phyloP scores from a whole-genome alignment of 2,797 vertebrate genomes.

The Oreonectes daqikongensis region DNA sequence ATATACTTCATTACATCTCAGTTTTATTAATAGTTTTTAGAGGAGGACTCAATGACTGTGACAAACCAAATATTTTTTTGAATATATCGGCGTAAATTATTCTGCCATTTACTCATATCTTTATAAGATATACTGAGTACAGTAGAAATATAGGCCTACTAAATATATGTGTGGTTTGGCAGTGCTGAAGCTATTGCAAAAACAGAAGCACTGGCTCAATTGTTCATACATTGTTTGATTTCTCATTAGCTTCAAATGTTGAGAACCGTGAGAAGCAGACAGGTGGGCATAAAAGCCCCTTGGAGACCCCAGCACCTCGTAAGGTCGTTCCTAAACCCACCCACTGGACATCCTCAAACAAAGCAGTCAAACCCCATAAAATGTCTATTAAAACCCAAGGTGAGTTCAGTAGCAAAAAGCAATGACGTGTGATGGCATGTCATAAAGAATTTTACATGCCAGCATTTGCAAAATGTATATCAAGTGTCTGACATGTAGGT shows the following conservation, averaged over 20 bases:
- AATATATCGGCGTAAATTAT: background rate
- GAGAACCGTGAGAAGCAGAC: conserved; percentile 19
- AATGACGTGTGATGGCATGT: too few relatives aligned
- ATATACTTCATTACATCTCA: background rate
- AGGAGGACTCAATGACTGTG: background rate
- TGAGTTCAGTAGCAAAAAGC: conserved; percentile 3
- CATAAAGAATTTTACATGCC: too few relatives aligned
- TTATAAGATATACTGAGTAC: too few relatives aligned
- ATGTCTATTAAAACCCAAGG: conserved; percentile 24
- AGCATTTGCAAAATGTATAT: background rate
- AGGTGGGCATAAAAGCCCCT: conserved; percentile 58
- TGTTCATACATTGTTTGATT: background rate
- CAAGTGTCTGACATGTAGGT: too few relatives aligned
- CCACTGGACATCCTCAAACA: conserved; percentile 65
- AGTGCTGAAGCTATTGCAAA: background rate
- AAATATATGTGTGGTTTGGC: background rate
- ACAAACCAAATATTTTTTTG: background rate
- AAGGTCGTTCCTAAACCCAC: conserved; percentile 77
- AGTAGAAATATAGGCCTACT: too few relatives aligned
- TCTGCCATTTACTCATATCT: background rate
- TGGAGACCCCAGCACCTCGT: conserved; percentile 80
- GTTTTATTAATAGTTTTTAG: background rate
- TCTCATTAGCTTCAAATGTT: conserved; percentile 20
- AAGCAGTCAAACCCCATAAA: conserved; percentile 20
- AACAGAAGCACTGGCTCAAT: background rate